A percentile compares a stretch with the other conserved stretches of the same genome.
These are phyloP conservation scores for Phaenicophaeus curvirostris DNA, from an alignment of 2,797 vertebrate species.

Conservation along the genomic window DNA sequence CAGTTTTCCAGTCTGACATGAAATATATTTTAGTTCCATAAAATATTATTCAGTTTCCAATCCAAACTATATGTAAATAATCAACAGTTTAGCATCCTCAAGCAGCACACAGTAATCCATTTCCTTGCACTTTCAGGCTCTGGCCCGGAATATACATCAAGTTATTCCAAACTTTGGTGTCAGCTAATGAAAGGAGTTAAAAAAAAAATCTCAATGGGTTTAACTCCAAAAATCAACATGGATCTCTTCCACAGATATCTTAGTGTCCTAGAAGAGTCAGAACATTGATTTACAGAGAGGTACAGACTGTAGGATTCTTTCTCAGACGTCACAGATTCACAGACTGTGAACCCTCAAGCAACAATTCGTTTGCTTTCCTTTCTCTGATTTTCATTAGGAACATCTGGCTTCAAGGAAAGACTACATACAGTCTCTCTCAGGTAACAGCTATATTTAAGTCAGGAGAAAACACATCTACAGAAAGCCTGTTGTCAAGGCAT, in stretches of 20 bases:
- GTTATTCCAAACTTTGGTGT: not conserved
- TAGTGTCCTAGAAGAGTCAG: not conserved
- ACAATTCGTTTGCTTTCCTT: not conserved
- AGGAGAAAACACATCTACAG: not conserved
- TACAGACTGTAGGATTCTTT: not conserved
- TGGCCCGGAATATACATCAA: not conserved
- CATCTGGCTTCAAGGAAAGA: not conserved
- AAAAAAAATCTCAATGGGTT: not conserved
- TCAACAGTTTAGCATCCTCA: slow-evolving; percentile 28
- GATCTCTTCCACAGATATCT: not conserved
- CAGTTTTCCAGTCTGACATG: not conserved
- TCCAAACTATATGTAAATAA: not conserved
- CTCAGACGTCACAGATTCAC: not conserved
- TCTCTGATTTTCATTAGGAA: not conserved
- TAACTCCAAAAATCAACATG: not conserved
- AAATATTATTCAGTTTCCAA: not conserved
- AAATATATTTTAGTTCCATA: slow-evolving; percentile 15
- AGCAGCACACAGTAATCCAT: slow-evolving; percentile 44
- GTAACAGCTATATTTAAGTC: not conserved
- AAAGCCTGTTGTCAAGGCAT: not conserved
- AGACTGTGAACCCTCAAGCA: not conserved
- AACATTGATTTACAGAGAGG: not conserved
- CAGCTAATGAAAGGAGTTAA: not conserved
- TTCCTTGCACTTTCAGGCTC: slow-evolving; percentile 10
- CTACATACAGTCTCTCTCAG: not conserved